These are phyloP conservation scores for Drosophila anceps DNA, from an alignment of 2,888 invertebrate genomes.

Conservation along the genomic window DNA sequence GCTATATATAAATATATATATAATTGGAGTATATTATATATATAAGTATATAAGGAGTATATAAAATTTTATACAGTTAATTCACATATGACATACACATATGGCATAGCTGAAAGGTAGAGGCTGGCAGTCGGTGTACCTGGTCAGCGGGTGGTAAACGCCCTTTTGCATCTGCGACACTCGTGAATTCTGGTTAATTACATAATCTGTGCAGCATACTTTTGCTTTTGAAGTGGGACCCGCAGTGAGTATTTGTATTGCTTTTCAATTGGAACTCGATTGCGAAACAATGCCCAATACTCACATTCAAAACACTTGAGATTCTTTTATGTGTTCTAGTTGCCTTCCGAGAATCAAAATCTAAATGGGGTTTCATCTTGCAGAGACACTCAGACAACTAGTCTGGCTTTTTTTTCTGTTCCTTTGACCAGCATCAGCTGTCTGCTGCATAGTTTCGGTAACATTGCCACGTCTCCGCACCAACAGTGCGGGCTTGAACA, in stretches of 20 bases:
- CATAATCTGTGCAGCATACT: slow-evolving; percentile 22
- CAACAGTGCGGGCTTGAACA: slow-evolving; percentile 57
- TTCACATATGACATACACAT: slow-evolving; percentile 72
- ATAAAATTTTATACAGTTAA: slow-evolving; percentile 39
- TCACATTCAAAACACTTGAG: slow-evolving; percentile 48
- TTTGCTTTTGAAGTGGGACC: slow-evolving; percentile 69
- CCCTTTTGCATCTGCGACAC: slow-evolving; percentile 41
- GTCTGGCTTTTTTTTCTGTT: slow-evolving; percentile 25
- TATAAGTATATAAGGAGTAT: too few species aligned
- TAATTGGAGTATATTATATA: too few species aligned
- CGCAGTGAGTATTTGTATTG: slow-evolving; percentile 79
- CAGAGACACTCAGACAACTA: slow-evolving; percentile 15
- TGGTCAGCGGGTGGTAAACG: slow-evolving; percentile 60
- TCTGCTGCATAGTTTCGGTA: slow-evolving; percentile 3
- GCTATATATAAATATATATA: too few species aligned
- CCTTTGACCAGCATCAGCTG: background rate
- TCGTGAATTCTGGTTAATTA: slow-evolving; percentile 76
- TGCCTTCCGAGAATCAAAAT: slow-evolving; percentile 75
- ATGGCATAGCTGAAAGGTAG: slow-evolving; percentile 30
- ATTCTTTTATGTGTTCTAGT: slow-evolving; percentile 58
- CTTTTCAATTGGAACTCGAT: slow-evolving; percentile 78
- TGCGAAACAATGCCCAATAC: slow-evolving; percentile 66
- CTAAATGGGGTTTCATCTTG: slow-evolving; percentile 61
- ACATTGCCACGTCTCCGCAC: slow-evolving; percentile 18
- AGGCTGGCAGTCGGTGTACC: slow-evolving; percentile 14